Conservation (phyloP, 2,113 vertebrate genomes). For the Illadopsis cleaveri region DNA sequence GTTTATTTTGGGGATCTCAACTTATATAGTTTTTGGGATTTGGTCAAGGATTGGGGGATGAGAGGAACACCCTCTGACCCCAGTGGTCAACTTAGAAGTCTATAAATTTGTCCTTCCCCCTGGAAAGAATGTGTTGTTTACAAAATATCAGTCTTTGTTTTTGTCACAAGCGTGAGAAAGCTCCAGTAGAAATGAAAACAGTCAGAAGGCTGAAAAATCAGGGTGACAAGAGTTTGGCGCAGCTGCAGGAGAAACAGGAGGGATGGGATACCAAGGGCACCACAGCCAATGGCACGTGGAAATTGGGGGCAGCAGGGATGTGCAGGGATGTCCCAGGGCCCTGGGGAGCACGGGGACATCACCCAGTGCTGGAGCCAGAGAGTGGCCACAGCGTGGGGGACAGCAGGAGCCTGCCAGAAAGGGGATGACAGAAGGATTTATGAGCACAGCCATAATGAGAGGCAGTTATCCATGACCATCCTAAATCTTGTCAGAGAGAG, state of each 20-base stretch:
- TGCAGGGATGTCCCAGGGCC: rapidly evolving
- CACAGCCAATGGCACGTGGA: rapidly evolving
- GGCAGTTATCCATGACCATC: slow-evolving; percentile 13
- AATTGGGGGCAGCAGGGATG: background rate
- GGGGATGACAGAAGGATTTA: background rate
- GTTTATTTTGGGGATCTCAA: no score
- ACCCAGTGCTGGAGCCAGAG: rapidly evolving
- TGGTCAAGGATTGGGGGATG: no score
- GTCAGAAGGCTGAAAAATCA: no score
- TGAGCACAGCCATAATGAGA: background rate
- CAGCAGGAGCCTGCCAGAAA: rapidly evolving
- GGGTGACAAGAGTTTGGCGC: no score
- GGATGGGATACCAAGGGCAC: rapidly evolving
- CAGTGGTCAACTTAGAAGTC: no score
- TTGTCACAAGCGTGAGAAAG: no score
- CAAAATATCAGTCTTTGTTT: no score
- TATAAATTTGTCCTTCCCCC: no score
- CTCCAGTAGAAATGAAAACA: no score
- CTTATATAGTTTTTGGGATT: no score
- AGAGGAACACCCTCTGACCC: no score
- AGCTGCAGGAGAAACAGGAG: background rate
- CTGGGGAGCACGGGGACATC: background rate
- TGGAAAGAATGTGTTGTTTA: no score
- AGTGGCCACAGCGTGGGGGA: background rate
- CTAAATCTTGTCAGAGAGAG: slow-evolving; percentile 4